These are phyloP conservation scores for Bombycilla garrulus DNA, from an alignment of 2,113 vertebrate genomes.

Conservation along the genomic window DNA sequence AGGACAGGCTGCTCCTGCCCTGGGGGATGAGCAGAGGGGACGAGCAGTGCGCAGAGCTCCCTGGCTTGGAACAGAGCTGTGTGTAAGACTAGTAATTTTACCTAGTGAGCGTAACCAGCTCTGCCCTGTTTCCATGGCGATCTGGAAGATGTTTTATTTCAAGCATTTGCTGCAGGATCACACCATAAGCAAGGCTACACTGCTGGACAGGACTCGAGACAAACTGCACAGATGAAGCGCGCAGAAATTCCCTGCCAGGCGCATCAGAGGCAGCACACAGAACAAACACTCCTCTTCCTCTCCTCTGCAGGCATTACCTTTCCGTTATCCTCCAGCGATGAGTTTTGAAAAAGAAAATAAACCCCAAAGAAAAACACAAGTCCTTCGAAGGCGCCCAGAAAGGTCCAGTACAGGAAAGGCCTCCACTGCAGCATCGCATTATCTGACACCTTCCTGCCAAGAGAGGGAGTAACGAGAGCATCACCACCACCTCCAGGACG, in stretches of 20 bases:
- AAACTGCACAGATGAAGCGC: neutral
- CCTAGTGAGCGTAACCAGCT: neutral
- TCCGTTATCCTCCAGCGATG: conserved; percentile 88
- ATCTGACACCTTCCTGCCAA: conserved; percentile 86
- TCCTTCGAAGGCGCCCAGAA: conserved; percentile 90
- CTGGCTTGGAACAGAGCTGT: neutral
- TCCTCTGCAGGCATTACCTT: conserved; percentile 75
- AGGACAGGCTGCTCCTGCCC: neutral
- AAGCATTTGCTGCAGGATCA: conserved; percentile 32
- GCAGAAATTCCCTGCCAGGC: neutral
- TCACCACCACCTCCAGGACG: rapidly evolving
- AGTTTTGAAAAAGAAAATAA: conserved; percentile 86
- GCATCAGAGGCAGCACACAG: neutral
- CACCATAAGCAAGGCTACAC: conserved; percentile 14
- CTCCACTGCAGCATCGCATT: conserved; percentile 92
- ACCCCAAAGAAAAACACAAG: conserved; percentile 94
- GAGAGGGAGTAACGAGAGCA: neutral
- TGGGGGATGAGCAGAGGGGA: neutral
- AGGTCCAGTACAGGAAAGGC: conserved; percentile 93
- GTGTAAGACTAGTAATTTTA: neutral
- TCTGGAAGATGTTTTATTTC: neutral
- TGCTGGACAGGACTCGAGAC: neutral
- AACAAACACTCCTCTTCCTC: neutral
- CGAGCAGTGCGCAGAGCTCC: rapidly evolving
- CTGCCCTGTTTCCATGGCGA: conserved; percentile 40